phyloP scores from a whole-genome alignment of 2,888 invertebrate species.

The Margaritifera margaritifera region DNA sequence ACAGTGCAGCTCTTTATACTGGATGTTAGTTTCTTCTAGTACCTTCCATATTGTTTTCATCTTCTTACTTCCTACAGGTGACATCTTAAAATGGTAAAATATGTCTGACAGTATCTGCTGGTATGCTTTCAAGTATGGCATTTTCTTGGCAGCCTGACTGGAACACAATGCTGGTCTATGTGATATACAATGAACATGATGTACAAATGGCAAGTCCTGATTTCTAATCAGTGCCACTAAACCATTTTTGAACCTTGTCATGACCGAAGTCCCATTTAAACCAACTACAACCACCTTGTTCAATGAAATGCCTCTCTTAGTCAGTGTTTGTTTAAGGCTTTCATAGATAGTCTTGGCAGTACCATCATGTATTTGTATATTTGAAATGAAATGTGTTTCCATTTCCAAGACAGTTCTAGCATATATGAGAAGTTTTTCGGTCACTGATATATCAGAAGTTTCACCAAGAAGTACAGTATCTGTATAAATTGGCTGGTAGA shows the following conservation, averaged over 20 bases:
- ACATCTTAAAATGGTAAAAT: slow-evolving; percentile 18
- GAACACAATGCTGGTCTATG: slow-evolving; percentile 3
- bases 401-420: slow-evolving; percentile 11
- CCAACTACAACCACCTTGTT: not conserved
- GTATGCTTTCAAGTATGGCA: slow-evolving; percentile 8
- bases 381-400: slow-evolving; percentile 13
- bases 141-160: slow-evolving; percentile 9
- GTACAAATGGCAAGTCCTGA: slow-evolving; percentile 7
- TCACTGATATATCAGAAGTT: slow-evolving; percentile 13
- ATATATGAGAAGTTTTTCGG: slow-evolving; percentile 3
- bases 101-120: not conserved
- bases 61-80: slow-evolving; percentile 8
- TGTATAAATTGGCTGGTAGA: slow-evolving; percentile 7
- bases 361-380: slow-evolving; percentile 12
- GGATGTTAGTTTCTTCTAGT: slow-evolving; percentile 5
- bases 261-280: slow-evolving; percentile 8
- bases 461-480: slow-evolving; percentile 12
- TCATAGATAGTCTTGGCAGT: slow-evolving; percentile 6
- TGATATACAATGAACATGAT: slow-evolving; percentile 14
- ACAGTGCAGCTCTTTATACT: slow-evolving; percentile 14
- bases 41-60: slow-evolving; percentile 4
- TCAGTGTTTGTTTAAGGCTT: not conserved
- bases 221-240: slow-evolving; percentile 6
- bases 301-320: not conserved
- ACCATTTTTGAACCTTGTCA: slow-evolving; percentile 7